Evolutionary conservation across 2,797 vertebrate genomes (phyloP).

Genomic region (Esox lucius): DNA sequence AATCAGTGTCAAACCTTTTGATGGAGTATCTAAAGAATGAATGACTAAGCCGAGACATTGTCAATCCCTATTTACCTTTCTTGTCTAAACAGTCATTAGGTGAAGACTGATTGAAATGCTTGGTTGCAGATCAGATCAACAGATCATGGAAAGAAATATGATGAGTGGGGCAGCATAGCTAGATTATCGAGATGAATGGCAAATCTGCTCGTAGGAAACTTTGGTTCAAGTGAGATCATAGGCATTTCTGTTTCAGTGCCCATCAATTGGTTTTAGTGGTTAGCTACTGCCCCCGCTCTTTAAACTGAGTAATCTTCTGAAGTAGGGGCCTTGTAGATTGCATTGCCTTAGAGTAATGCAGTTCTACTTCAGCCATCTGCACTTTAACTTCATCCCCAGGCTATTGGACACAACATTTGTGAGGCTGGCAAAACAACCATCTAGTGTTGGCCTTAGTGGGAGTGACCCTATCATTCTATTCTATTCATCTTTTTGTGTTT

Average conservation of each 20-base stretch:
- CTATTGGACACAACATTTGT: no score
- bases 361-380: not conserved
- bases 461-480: no score
- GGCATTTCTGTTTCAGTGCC: conserved; percentile 70
- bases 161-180: conserved; percentile 35
- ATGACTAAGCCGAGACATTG: conserved; percentile 44
- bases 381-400: no score
- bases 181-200: conserved; percentile 59
- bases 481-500: no score
- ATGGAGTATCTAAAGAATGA: conserved; percentile 37
- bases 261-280: conserved; percentile 69
- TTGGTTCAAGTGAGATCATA: conserved; percentile 77
- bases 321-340: not conserved
- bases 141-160: conserved; percentile 65
- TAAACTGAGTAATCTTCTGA: not conserved
- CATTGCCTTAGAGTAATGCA: not conserved
- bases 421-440: no score
- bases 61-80: conserved; percentile 45
- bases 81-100: conserved; percentile 57
- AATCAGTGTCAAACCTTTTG: conserved; percentile 50
- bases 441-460: no score
- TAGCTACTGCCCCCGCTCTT: conserved; percentile 19
- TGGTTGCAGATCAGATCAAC: conserved; percentile 27
- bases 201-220: conserved; percentile 72
- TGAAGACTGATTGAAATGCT: conserved; percentile 3